Base-by-base conservation (phyloP, 2,888 invertebrate species). In the Agrotis segetum region DNA sequence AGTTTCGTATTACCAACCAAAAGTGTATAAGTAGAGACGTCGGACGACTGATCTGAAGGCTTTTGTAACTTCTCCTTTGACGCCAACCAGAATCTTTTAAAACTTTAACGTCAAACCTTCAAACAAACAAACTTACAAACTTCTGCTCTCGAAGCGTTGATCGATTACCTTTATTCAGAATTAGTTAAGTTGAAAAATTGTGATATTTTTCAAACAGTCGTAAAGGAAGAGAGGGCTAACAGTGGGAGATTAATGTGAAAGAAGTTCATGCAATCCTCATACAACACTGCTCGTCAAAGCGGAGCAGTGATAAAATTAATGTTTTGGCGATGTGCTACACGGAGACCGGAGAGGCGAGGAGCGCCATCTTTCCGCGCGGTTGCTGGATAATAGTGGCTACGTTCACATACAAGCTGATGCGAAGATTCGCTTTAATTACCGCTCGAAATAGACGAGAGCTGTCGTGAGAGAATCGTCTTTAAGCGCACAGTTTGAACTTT, bases 1-100 rank as follows among this genome's bases (percentile, higher is more conserved):
- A 91, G 90, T 89, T 88, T 89, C 85, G 79, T 85, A 86, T 90
- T 90, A 87, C 89, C 67, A 73, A 74, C 81, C 76, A 71, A 88
- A 89, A 89, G 85, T 87, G 85, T 88, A 83, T 88, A 86, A 87
- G 86, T 85, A 86, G 74, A 83, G 74, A 76, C 81, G 81, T 82
- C 82, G 74, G 77, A 55, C 77, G 81, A 85, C 82, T 81, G 81
- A 83, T 82, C 83, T 71, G 70, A 81, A 83, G 83, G 77, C 85
- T 83, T 83, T 85, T 82, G 73, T 78, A 89, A 89, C 87, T 89
- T 90, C 87, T 79, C 82, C 88, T 88, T 88, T 89, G 87, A 88
- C 82, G 82, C 85, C 81, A 85, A 81, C 79, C 67, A 82, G 81
- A 74, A 84, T 86, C 86, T 85, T 84, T 85, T 77, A 83, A 83